phyloP scores from a whole-genome alignment of 2,888 invertebrate species.

The Lagria hirta region DNA sequence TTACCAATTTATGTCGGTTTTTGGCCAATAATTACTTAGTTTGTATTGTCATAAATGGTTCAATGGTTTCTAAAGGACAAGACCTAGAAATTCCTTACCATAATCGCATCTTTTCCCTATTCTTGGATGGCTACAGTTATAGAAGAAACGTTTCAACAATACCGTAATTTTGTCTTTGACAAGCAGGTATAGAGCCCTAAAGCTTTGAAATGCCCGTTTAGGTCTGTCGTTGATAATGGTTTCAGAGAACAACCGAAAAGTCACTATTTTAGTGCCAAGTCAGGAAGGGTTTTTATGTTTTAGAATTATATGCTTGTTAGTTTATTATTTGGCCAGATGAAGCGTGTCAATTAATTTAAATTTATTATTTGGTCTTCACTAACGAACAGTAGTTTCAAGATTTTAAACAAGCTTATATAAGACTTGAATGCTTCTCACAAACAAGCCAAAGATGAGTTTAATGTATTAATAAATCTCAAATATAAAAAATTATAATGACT shows the following conservation, averaged over 20 bases:
- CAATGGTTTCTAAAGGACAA: no score
- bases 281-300: constrained; percentile 20
- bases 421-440: constrained; percentile 12
- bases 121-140: constrained; percentile 5
- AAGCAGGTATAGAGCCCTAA: constrained; percentile 19
- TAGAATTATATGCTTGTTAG: constrained; percentile 15
- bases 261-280: constrained; percentile 7
- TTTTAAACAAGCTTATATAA: neutral
- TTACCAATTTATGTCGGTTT: no score
- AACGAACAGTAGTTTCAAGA: constrained; percentile 14
- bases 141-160: constrained; percentile 19
- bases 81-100: no score
- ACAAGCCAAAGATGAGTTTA: constrained; percentile 15
- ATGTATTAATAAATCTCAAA: no score
- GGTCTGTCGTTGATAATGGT: constrained; percentile 18
- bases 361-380: constrained; percentile 14
- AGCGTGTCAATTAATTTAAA: constrained; percentile 23
- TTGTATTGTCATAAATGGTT: no score
- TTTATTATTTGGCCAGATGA: constrained; percentile 17
- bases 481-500: no score
- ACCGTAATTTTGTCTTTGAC: constrained; percentile 16
- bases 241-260: constrained; percentile 11
- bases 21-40: no score
- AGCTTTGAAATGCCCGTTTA: constrained; percentile 14
- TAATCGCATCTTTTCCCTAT: neutral